Conservation (phyloP, 1,140 invertebrate species). For the Orchestia grillus region DNA sequence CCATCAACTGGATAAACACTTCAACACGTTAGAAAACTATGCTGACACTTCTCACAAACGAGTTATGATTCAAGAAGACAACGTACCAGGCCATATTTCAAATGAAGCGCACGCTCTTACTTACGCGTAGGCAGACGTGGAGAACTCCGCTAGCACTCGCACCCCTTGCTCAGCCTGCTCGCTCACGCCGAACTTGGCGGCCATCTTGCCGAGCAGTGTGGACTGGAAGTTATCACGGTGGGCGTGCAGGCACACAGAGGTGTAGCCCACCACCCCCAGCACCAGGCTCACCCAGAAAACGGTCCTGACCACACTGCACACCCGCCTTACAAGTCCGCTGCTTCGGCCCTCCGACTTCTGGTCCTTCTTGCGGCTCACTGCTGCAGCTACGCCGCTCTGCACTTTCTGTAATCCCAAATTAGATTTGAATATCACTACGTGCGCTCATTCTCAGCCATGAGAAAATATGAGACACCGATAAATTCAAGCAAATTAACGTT, state of each 20-base stretch:
- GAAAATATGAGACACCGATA: too few species aligned
- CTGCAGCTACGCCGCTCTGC: background rate
- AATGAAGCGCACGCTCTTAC: background rate
- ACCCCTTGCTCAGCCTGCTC: background rate
- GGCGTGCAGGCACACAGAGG: background rate
- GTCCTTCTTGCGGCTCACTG: background rate
- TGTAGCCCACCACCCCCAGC: background rate
- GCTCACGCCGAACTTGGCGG: constrained; percentile 29
- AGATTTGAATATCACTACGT: too few species aligned
- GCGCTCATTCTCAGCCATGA: too few species aligned
- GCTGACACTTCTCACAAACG: too few species aligned
- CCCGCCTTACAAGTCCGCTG: background rate
- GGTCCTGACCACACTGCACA: background rate
- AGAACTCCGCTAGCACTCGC: background rate
- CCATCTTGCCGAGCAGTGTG: constrained; percentile 21
- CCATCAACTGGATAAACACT: too few species aligned
- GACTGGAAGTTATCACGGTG: background rate
- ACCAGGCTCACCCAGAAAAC: background rate
- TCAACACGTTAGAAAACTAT: too few species aligned
- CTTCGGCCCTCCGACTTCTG: background rate
- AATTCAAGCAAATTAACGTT: too few species aligned
- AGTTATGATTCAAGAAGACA: too few species aligned
- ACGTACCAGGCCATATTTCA: background rate
- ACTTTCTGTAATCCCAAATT: background rate
- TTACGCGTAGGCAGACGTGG: background rate